phyloP scores from a whole-genome alignment of 2,888 invertebrate genomes.

The Ditylenchus weischeri region DNA sequence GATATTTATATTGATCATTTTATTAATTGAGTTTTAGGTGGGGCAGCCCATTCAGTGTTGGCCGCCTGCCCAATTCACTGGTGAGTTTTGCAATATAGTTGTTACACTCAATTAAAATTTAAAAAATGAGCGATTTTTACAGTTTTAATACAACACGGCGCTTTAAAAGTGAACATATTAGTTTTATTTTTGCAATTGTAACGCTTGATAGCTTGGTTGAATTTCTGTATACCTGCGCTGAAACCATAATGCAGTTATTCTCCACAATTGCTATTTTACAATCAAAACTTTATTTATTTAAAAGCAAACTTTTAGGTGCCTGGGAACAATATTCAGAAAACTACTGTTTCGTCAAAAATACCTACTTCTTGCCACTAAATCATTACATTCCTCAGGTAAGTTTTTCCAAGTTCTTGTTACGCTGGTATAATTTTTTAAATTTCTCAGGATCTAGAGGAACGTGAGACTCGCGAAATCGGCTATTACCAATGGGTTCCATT shows the following conservation, averaged over 20 bases:
- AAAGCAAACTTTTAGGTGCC: not conserved
- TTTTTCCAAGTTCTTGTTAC: not conserved
- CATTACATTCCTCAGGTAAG: slow-evolving; percentile 50
- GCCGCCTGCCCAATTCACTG: slow-evolving; percentile 58
- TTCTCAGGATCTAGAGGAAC: slow-evolving; percentile 37
- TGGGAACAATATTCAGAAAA: slow-evolving; percentile 58
- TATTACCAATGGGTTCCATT: slow-evolving; percentile 61
- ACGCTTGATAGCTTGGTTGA: no score
- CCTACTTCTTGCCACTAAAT: slow-evolving; percentile 55
- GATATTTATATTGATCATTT: not conserved
- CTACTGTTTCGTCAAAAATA: slow-evolving; percentile 58
- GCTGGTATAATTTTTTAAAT: not conserved
- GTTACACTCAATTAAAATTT: no score
- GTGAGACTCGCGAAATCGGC: slow-evolving; percentile 51
- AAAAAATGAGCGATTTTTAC: no score
- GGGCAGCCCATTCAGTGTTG: slow-evolving; percentile 59
- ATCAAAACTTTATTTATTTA: no score
- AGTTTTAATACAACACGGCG: no score
- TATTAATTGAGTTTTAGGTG: slow-evolving; percentile 40
- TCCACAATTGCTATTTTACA: no score
- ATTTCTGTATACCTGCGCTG: no score
- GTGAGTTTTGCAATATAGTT: slow-evolving; percentile 7
- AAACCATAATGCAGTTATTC: no score
- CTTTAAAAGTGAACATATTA: no score
- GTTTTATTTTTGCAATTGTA: no score